A percentile compares a stretch with the other conserved stretches of the same genome.
Conservation (phyloP, 2,888 invertebrate species). For the Lasioglossum pauxillum region DNA sequence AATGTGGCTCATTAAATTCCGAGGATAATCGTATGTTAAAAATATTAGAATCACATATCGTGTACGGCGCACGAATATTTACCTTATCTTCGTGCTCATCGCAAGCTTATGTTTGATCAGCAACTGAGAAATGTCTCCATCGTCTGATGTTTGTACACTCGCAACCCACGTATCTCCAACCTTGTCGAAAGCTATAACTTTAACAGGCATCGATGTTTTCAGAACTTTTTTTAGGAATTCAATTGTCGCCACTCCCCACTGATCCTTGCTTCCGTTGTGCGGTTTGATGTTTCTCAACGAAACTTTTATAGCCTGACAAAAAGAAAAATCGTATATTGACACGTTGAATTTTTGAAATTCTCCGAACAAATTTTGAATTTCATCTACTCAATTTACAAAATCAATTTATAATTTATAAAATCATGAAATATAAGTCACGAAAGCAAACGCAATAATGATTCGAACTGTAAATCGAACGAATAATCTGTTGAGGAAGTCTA, state of each 20-base stretch:
- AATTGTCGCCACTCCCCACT: slow-evolving; percentile 82
- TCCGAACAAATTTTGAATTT: too few species aligned
- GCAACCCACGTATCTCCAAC: slow-evolving; percentile 67
- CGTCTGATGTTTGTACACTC: slow-evolving; percentile 74
- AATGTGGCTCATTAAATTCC: neutral
- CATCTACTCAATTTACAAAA: too few species aligned
- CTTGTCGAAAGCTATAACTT: slow-evolving; percentile 81
- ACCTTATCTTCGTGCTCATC: slow-evolving; percentile 85
- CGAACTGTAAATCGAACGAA: too few species aligned
- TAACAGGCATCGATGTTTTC: slow-evolving; percentile 77
- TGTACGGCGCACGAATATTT: too few species aligned
- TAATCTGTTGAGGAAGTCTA: slow-evolving; percentile 28
- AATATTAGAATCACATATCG: too few species aligned
- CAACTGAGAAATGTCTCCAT: slow-evolving; percentile 85
- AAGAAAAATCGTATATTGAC: neutral
- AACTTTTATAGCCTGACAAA: slow-evolving; percentile 75
- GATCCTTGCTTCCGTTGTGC: slow-evolving; percentile 74
- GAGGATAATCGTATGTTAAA: too few species aligned
- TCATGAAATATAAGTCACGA: too few species aligned
- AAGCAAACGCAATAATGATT: too few species aligned
- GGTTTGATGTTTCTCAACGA: slow-evolving; percentile 83
- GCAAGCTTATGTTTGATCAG: slow-evolving; percentile 86
- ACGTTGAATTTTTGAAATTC: too few species aligned
- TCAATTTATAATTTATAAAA: too few species aligned
- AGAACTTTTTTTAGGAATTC: slow-evolving; percentile 82